phyloP scores from a whole-genome alignment of 2,113 vertebrate species.

The Pteruthius melanotis region DNA sequence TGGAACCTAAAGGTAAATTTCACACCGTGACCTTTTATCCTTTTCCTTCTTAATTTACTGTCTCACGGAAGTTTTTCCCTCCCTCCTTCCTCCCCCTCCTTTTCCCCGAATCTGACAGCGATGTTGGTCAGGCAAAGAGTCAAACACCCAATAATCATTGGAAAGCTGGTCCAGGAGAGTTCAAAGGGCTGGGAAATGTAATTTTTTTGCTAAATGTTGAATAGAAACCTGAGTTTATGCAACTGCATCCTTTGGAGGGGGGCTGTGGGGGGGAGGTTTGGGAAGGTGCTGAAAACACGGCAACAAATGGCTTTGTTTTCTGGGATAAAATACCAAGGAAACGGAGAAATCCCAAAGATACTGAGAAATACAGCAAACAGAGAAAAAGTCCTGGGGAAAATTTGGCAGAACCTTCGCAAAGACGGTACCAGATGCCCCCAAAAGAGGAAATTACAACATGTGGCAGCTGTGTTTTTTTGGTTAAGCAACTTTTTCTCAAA shows the following conservation, averaged over 20 bases:
- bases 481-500: slow-evolving; percentile 68
- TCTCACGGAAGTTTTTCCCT: neutral
- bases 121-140: neutral
- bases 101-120: neutral
- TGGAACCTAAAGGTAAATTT: neutral
- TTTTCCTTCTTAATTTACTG: neutral
- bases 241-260: neutral
- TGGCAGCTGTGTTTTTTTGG: slow-evolving; percentile 61
- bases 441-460: slow-evolving; percentile 77
- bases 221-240: neutral
- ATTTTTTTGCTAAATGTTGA: neutral
- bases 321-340: neutral
- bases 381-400: neutral
- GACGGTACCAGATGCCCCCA: slow-evolving; percentile 58
- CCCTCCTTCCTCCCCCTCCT: neutral
- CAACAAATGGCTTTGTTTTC: neutral
- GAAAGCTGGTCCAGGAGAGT: neutral
- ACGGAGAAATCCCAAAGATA: neutral
- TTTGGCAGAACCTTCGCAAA: neutral
- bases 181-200: neutral
- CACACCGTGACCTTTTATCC: neutral
- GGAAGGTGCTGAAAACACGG: slow-evolving; percentile 38
- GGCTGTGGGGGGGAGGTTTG: neutral
- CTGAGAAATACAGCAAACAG: neutral
- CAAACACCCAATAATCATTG: neutral